These are phyloP conservation scores for Lethenteron camtschaticum DNA, from an alignment of 2,113 vertebrate genomes.

Conservation along the genomic window DNA sequence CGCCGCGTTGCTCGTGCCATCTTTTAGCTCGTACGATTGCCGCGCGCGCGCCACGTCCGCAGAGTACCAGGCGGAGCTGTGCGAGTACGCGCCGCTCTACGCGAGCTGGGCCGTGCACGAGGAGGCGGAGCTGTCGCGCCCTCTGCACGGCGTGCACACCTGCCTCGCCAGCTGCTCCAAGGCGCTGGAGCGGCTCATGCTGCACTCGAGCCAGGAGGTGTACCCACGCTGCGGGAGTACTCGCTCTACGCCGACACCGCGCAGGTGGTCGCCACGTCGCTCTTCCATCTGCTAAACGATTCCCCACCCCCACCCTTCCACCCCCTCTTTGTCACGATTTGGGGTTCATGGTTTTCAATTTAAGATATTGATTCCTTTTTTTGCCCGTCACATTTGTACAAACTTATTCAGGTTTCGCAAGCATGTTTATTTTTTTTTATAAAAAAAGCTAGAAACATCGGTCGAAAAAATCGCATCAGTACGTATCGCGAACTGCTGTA, in stretches of 20 bases:
- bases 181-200: constrained; percentile 37
- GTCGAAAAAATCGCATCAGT: too few relatives aligned
- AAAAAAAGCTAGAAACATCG: too few relatives aligned
- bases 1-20: too few relatives aligned
- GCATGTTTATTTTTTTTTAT: too few relatives aligned
- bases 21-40: too few relatives aligned
- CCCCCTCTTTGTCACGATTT: constrained; percentile 9
- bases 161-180: constrained; percentile 43
- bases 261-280: constrained; percentile 12
- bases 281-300: neutral
- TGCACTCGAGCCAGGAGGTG: constrained; percentile 33
- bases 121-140: constrained; percentile 43
- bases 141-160: constrained; percentile 35
- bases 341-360: constrained; percentile 6
- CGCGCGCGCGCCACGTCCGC: too few relatives aligned
- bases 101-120: constrained; percentile 58
- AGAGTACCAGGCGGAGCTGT: constrained; percentile 77
- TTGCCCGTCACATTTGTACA: too few relatives aligned
- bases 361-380: neutral
- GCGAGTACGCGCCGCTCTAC: constrained; percentile 69
- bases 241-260: constrained; percentile 60
- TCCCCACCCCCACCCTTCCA: neutral
- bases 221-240: constrained; percentile 59
- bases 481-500: too few relatives aligned
- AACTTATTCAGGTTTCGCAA: too few relatives aligned